Evolutionary conservation across 2,113 vertebrate genomes (phyloP).

Genomic region (Chloropsis cyanopogon): DNA sequence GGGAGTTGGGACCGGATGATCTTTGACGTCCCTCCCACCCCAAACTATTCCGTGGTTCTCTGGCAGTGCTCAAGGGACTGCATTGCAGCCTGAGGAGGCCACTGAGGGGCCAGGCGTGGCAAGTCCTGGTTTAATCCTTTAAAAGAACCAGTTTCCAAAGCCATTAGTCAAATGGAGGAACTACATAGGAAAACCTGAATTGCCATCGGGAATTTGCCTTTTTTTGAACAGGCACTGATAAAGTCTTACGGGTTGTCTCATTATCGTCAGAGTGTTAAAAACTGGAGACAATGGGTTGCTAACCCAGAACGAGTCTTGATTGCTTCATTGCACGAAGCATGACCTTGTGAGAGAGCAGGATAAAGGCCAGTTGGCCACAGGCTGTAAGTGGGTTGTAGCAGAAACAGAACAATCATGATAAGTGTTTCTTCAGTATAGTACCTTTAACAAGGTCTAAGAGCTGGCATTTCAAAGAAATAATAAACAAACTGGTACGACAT

Average conservation of each 20-base stretch:
- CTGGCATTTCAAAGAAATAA: background rate
- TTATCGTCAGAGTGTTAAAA: background rate
- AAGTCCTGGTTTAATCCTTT: background rate
- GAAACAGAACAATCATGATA: background rate
- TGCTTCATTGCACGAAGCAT: background rate
- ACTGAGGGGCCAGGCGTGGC: accelerated
- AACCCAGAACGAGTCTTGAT: background rate
- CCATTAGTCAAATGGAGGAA: background rate
- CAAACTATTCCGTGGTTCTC: background rate
- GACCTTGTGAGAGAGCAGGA: background rate
- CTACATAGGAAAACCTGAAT: background rate
- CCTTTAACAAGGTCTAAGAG: background rate
- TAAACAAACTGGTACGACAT: background rate
- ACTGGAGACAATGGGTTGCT: background rate
- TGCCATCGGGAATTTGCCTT: background rate
- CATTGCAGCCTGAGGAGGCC: background rate
- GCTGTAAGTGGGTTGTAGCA: background rate
- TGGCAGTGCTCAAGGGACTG: accelerated
- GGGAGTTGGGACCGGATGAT: background rate
- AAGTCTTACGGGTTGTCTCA: background rate
- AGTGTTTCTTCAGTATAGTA: background rate
- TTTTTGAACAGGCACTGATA: background rate
- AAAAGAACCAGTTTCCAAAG: background rate
- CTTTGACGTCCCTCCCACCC: background rate
- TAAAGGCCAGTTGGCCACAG: background rate